Evolutionary conservation across 2,888 invertebrate species (phyloP), one percentile per base, ranked within the genome.

Genomic region (Enoplolaimus lenunculus): DNA sequence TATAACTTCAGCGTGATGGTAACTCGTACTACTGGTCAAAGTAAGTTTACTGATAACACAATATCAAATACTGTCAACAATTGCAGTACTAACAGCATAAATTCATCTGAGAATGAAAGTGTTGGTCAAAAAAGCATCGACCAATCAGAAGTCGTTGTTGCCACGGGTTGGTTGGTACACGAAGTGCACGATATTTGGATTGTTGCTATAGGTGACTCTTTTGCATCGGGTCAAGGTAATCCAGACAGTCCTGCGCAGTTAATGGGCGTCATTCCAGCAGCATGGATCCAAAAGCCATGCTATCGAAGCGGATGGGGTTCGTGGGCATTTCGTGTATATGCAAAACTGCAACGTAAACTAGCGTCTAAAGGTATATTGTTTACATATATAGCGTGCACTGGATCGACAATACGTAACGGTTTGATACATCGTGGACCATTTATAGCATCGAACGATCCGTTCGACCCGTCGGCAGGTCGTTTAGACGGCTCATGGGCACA

Each of bases 191-290:
- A 73, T 64, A 31, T 73, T 26, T 78, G 78, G 78, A 68, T 78
- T 1, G 76, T 75, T 0, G 75, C 75, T 1, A 68, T 78, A 21
- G 78, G 78, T 0, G 78, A 78, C 70, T 78, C 78, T 0, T 78
- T 75, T 72, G 76, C 77, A 0, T 77, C 78, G 1, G 78, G 78
- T 28, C 77, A 78, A 71, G 78, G 78, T 16, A 77, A 76, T 73
- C 78, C 78, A 1, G 76, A 77, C 62, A 21, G 30, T 2, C 68
- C 72, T 34, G 62, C 65, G 59, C 60, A 31, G 1, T 2, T 65
- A n/a, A n/a, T 57, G 29, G 71, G 35, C 28, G 68, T 73, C 2
- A 68, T 71, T 29, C 68, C 73, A 1, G 73, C 76, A 0, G 60
- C 71, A 13, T 77, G 77, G 77, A 62, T 76, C 2, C 71, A 74